Evolutionary conservation across 2,797 vertebrate species (phyloP), one percentile per base, ranked within the genome.

Genomic region (Cichlasoma orientale): DNA sequence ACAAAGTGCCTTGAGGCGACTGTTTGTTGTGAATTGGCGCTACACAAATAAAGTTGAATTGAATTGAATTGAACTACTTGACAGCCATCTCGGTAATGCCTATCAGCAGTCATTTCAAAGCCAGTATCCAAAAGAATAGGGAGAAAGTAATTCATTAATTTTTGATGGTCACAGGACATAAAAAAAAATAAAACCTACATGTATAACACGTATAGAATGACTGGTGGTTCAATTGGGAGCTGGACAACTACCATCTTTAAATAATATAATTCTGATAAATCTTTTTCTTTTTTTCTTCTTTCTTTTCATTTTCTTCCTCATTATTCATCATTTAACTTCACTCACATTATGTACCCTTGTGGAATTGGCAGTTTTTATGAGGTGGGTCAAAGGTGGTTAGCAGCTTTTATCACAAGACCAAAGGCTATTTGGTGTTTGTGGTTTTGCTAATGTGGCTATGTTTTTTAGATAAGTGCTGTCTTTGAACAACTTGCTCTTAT

Each of bases 391-490:
- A 89, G 80, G 72, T 86, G 75, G 85, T 78, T 83, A 53, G 74
- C 80, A 72, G 84, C 82, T 85, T 87, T 78, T 88, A 86, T 84
- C 81, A 75, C 56, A 54, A 50, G 55, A 74, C 79, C 75, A 72
- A 83, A 85, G 38, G 38, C 84, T 84, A 75, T 88, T 73, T 86
- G 82, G 73, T 73, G 41, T 78, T 79, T 82, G 70, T 53, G 25
- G 61, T 63, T 79, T 73, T 56, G 69, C 69, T 84, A 88, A 88
- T 87, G 72, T 55, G 75, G 69, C 61, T 27, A 23, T 50, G 38
- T 68, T 85, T 72, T 83, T 84, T 61, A 33, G 59, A 84, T 56
- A 38, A 76, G 68, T 74, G 82, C 68, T 78, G 55, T 33, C 14
- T 38, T 31, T 82, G 68, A 63, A 70, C 54, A 69, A 19, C 56